Evolutionary conservation across 2,113 vertebrate species (phyloP).

Genomic region (Myiagra hebetior): DNA sequence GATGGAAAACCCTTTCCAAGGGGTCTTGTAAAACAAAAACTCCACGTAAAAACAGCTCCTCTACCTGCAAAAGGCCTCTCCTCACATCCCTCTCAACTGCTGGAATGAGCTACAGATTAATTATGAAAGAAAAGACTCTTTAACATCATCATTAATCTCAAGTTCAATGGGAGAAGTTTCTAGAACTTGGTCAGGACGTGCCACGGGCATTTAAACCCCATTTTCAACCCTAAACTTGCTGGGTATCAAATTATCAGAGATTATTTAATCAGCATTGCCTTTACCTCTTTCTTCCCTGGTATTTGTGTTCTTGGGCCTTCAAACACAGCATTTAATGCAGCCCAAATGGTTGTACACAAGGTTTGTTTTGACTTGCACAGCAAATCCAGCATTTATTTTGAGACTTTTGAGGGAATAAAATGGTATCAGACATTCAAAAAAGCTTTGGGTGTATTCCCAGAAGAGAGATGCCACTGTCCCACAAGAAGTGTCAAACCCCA

Average conservation of each 20-base stretch:
- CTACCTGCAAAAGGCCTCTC: neutral
- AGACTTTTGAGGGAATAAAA: neutral
- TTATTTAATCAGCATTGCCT: neutral
- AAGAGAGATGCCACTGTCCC: neutral
- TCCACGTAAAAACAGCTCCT: neutral
- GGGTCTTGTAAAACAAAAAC: neutral
- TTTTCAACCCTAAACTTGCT: neutral
- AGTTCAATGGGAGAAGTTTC: neutral
- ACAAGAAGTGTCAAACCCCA: neutral
- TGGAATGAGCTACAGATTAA: neutral
- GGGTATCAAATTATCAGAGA: neutral
- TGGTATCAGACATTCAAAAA: neutral
- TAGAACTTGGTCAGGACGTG: accelerated
- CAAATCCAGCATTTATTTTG: neutral
- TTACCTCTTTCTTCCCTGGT: neutral
- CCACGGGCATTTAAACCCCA: neutral
- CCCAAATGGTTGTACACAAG: neutral
- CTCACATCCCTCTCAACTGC: neutral
- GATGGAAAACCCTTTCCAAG: neutral
- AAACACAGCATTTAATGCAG: neutral
- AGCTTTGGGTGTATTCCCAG: neutral
- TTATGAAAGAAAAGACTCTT: neutral
- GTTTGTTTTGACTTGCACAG: neutral
- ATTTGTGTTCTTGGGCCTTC: neutral
- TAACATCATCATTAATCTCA: neutral